These are phyloP conservation scores for Drosophila mimetica DNA, from an alignment of 2,888 invertebrate species.

Conservation along the genomic window DNA sequence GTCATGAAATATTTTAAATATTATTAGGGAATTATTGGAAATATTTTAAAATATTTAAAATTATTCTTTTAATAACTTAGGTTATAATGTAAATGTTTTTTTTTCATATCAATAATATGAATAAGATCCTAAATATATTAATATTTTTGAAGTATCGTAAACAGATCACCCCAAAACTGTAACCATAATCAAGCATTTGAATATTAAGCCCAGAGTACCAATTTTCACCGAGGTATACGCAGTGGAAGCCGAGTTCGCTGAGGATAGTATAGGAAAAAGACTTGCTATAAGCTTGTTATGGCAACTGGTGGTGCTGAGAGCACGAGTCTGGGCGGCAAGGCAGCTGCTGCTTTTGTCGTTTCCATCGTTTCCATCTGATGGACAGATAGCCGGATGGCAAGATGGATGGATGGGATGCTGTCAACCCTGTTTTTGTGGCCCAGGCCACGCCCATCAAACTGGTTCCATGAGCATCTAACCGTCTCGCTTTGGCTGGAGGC, in stretches of 20 bases:
- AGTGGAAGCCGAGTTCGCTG: neutral
- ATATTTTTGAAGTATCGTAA: no score
- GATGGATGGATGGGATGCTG: conserved; percentile 42
- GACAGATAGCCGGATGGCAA: conserved; percentile 36
- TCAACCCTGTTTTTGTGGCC: conserved; percentile 54
- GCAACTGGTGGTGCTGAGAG: conserved; percentile 29
- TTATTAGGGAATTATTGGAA: no score
- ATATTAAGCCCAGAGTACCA: neutral
- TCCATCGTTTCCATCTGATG: conserved; percentile 25
- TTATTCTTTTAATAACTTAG: no score
- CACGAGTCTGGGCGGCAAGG: conserved; percentile 25
- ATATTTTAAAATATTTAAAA: no score
- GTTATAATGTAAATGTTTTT: no score
- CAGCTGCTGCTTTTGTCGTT: conserved; percentile 4
- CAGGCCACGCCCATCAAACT: conserved; percentile 70
- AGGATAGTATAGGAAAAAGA: neutral
- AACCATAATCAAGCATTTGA: neutral
- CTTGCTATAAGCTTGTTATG: conserved; percentile 63
- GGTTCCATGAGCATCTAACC: conserved; percentile 54
- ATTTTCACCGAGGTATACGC: neutral
- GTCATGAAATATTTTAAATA: neutral
- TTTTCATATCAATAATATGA: no score
- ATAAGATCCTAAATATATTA: no score
- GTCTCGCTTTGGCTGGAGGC: conserved; percentile 44
- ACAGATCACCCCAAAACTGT: neutral